Base-by-base conservation (phyloP, 2,797 vertebrate genomes). In the Podarcis siculus region DNA sequence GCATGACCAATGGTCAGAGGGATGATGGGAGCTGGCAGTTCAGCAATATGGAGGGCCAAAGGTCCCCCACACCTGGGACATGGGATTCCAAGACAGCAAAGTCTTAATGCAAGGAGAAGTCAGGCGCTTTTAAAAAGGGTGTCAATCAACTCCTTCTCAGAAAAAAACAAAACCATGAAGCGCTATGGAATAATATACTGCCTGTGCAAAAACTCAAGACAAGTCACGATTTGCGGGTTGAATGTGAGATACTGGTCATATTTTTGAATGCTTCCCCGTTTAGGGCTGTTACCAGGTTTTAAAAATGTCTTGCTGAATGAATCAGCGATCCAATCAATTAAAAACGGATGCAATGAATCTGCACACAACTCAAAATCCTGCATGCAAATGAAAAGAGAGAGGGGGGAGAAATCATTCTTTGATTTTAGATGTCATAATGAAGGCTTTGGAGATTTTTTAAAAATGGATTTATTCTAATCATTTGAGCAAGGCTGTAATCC, bases 31-130 rank as follows among this genome's bases (percentile, higher is more conserved):
- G 61, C 61, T 64, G 19, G 49, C 21, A 19, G 61, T 64, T 64
- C 61, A 64, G 61, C 21, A 64, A 64, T 23, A 64, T 64, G 61
- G 61, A 64, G 61, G 61, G 61, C 61, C 61, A 23, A 64, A 23
- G 61, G 61, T 64, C 0, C 61, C 61, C 61, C 61, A 64, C 61
- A 19, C 61, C 21, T 64, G 61, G 61, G 17, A 64, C 6, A 64
- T 64, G 21, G 17, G 87, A 6, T 85, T 86, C 10, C n/a, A 90
- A 92, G 88, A 90, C 1, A 75, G 88, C 85, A 83, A 55, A 83
- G 75, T 82, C 79, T 91, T 84, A 90, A 88, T 90, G 84, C 91
- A 90, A 84, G 89, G 85, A 93, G 90, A 87, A 93, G 92, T 87
- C 86, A 87, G 6, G 15, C 75, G 79, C 88, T 89, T 66, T 7